Evolutionary conservation across 2,888 invertebrate genomes (phyloP).

Genomic region (Eupithecia pulchellata): DNA sequence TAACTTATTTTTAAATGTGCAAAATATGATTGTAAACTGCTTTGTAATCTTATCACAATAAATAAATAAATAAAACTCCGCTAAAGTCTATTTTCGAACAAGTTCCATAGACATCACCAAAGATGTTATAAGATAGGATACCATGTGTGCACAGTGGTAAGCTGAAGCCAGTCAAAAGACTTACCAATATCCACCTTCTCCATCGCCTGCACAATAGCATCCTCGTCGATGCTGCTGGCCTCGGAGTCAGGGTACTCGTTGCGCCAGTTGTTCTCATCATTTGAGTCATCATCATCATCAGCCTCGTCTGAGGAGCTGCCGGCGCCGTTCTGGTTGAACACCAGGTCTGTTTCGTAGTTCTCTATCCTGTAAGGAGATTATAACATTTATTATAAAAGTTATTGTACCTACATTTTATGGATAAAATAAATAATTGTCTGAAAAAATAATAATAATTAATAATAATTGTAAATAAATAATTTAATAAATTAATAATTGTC

Average conservation of each 20-base stretch:
- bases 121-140: background rate
- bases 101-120: no score
- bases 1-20: no score
- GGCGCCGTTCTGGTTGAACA: conserved; percentile 64
- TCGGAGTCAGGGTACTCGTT: conserved; percentile 93
- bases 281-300: conserved; percentile 88
- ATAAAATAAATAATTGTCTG: no score
- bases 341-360: conserved; percentile 69
- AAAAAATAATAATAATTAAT: no score
- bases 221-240: conserved; percentile 86
- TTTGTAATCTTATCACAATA: no score
- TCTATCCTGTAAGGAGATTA: conserved; percentile 65
- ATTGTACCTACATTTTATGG: no score
- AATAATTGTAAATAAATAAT: no score
- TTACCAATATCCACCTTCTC: conserved; percentile 72
- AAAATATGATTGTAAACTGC: no score
- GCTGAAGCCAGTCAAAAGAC: background rate
- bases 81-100: no score
- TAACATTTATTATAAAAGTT: no score
- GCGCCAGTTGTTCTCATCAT: conserved; percentile 90
- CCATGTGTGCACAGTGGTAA: background rate
- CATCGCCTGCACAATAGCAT: conserved; percentile 87
- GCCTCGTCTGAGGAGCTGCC: conserved; percentile 60
- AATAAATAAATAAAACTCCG: no score
- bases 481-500: no score